Evolutionary conservation across 2,113 vertebrate genomes (phyloP), one percentile per base, ranked within the genome.

Genomic region (Triplophysa dalaica): DNA sequence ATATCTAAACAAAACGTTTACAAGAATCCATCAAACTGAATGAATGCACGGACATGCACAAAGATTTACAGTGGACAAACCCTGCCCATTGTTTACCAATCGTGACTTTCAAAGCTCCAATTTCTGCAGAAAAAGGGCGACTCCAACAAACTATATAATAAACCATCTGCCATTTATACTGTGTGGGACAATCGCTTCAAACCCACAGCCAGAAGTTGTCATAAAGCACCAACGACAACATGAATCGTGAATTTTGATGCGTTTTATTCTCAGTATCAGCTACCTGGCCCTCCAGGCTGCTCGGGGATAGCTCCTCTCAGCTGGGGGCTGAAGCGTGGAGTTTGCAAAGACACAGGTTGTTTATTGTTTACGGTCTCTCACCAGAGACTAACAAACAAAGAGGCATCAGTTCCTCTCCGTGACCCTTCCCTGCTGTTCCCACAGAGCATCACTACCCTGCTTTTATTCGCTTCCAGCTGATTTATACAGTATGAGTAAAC

Each of bases 391-490:
- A 61, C 38, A 67, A 75, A 68, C 43, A 75, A 65, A 78, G 54
- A 68, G 58, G 76, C 58, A 64, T 58, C 66, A 45, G 76, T 63
- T 75, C 63, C 77, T 81, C 65, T 64, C 64, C 50, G 61, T 64
- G 75, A 84, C 83, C 83, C 80, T 66, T 77, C 56, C 78, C 60
- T 73, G 70, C 79, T 81, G 73, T 81, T 70, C 83, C 76, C 66
- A 78, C 79, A 79, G 80, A 75, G 80, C 80, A 78, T 68, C 74
- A 50, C 79, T 79, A 68, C 70, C 68, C 79, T 54, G 78, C 70
- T 84, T 84, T 81, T 63, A 78, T 69, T 61, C 29, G 79, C 83
- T 81, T 81, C 79, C 63, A 78, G 75, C 79, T 81, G 61, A 78
- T 74, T 69, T 70, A 75, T 50, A 58, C 60, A 73, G 70, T 64